Evolutionary conservation across 2,888 invertebrate genomes (phyloP), one percentile per base, ranked within the genome.

Genomic region (Gasteruption jaculator): DNA sequence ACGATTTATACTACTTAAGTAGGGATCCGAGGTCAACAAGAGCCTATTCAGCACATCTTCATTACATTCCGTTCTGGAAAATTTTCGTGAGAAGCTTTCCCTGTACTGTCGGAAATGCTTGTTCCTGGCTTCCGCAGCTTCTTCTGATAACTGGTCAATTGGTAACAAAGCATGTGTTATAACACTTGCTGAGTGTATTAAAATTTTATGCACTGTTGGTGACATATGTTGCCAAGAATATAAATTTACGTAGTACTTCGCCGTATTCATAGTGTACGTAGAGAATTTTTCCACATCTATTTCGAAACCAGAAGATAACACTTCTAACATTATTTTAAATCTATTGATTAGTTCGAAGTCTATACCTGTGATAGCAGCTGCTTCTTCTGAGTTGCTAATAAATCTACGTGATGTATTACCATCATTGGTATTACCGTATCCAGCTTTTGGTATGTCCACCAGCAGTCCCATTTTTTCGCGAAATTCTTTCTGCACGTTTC

Each of bases 1-100:
- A 65, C 65, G 31, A 68, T 61, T 61, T 66, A 64, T 38, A 66
- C 68, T 48, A 68, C 60, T 41, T 71, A 70, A 18, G 58, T 49
- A 32, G 68, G 51, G 51, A 37, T 50, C 53, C 8, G 49, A 52
- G 25, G 27, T 43, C 4, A 57, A 30, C 6, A 54, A 38, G 25
- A 58, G 38, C 29, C 54, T 46, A 25, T 57, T 52, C 6, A 58
- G 41, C 10, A 52, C 36, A 33, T 57, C 57, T 27, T 27, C n/a
- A 21, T 54, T 55, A 19, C 45, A 52, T 4, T 21, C 11, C 35
- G 35, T 38, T 32, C 57, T 33, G 1, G 43, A 55, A 47, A 46
- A 52, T 33, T 61, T 60, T 46, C 59, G 31, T 3, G 54, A 16
- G 38, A 40, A 43, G 21, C 50, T n/a, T 12, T 36, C 29, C 25